Base-by-base conservation (phyloP, 1,140 invertebrate genomes). In the Galleria mellonella region DNA sequence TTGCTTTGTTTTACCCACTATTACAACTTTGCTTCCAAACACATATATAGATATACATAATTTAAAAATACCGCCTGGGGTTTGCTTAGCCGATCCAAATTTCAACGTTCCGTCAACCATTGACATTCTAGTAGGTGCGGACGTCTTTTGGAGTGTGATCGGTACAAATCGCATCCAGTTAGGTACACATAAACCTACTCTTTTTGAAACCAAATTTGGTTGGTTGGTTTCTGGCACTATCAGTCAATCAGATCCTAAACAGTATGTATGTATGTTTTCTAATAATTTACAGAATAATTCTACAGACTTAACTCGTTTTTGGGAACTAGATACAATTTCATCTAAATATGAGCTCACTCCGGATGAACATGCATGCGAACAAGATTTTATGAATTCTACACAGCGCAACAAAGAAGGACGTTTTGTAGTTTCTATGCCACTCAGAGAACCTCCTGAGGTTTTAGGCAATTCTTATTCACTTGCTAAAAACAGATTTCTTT, bases 1-100 rank as follows among this genome's bases (percentile, higher is more conserved):
- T 44, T 65, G 56, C 58, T 63, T 55, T 46, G 39, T 62, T 39
- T 54, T 62, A 23, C 54, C 55, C n/a, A 47, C 17, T 9, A 51
- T 58, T 11, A 55, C 48, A 2, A 12, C 41, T 40, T 43, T 41
- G 5, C 27, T 60, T 2, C 61, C 55, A 2, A 31, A 17, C 32
- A 27, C 17, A 12, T 1, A 47, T 31, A 27, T 57, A 11, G 14
- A 58, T 31, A 28, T 53, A 10, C 32, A 11, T 4, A 43, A 31
- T 11, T 23, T 64, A n/a, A 55, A 54, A 11, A 58, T 65, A 11
- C 54, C 58, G 7, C 27, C 41, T 6, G 2, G 56, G 36, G 40
- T 62, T 52, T 50, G 37, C 45, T 50, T 64, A 43, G 57, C 57
- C 4, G 60, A 67, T 43, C 60, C 56, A 32, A 23, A 12, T 1